Conservation (phyloP, 2,888 invertebrate species). For the Opisthograptis luteolata region DNA sequence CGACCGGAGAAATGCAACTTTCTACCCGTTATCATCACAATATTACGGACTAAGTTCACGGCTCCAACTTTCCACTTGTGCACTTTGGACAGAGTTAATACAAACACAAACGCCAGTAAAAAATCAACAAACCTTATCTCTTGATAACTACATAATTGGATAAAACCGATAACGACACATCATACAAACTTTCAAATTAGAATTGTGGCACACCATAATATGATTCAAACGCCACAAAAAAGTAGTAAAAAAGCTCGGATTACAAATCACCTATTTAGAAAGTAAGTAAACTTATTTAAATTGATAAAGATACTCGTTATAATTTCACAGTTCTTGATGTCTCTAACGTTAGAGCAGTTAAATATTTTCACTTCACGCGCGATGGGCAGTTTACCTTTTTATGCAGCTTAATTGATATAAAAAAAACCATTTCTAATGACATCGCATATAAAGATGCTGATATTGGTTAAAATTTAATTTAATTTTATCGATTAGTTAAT, state of each 20-base stretch:
- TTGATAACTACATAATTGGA: conserved; percentile 5
- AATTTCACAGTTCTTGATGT: conserved; percentile 1
- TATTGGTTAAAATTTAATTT: background rate
- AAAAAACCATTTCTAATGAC: conserved; percentile 1
- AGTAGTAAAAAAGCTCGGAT: conserved; percentile 21
- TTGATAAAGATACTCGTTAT: conserved; percentile 11
- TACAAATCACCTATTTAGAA: conserved; percentile 35
- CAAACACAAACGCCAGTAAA: conserved; percentile 3
- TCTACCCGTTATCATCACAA: conserved; percentile 56
- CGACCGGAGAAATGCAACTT: conserved; percentile 66
- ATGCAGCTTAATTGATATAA: conserved; percentile 1
- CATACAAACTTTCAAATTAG: background rate
- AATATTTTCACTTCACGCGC: conserved; percentile 1
- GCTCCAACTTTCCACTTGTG: conserved; percentile 36
- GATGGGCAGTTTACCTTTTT: background rate
- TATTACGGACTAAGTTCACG: conserved; percentile 23
- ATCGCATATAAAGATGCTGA: background rate
- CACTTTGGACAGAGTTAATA: conserved; percentile 13
- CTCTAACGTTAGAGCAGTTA: background rate
- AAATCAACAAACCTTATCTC: conserved; percentile 5
- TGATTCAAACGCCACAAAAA: conserved; percentile 12
- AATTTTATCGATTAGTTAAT: conserved; percentile 4
- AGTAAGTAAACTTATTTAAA: conserved; percentile 23
- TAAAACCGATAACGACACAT: background rate
- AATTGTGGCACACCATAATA: background rate